phyloP scores from a whole-genome alignment of 2,797 vertebrate species.

The Helicolenus hilgendorfi region DNA sequence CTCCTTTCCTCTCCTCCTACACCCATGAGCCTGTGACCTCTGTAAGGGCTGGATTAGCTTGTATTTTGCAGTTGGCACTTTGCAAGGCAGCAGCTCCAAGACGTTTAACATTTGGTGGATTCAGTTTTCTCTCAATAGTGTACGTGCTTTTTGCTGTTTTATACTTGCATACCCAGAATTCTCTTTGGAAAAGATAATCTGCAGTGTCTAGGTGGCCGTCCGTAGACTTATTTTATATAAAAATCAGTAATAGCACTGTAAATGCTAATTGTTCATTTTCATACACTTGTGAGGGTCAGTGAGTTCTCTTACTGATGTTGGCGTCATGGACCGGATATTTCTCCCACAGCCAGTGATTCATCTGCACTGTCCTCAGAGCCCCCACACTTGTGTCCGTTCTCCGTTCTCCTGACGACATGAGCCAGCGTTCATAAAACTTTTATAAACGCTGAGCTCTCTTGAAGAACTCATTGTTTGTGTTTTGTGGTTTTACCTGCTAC shows the following conservation, averaged over 20 bases:
- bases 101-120: not conserved
- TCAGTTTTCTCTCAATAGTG: not conserved
- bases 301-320: not conserved
- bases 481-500: slow-evolving; percentile 44
- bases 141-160: not conserved
- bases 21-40: not conserved
- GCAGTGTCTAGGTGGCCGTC: not conserved
- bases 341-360: slow-evolving; percentile 19
- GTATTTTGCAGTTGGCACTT: not conserved
- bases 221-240: not conserved
- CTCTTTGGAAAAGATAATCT: not conserved
- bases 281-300: not conserved
- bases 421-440: not conserved
- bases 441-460: not conserved
- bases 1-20: not conserved
- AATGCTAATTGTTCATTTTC: not conserved
- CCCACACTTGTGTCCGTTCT: not conserved
- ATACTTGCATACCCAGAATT: not conserved
- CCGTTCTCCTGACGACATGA: not conserved
- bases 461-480: slow-evolving; percentile 31
- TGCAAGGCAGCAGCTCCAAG: not conserved
- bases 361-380: not conserved
- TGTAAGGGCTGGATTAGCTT: not conserved
- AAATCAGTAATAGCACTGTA: not conserved
- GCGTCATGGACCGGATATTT: not conserved